Percentiles rank a stretch among this genome's conserved stretches.
Conservation (phyloP, 2,797 vertebrate genomes). For the Spinus pinus region DNA sequence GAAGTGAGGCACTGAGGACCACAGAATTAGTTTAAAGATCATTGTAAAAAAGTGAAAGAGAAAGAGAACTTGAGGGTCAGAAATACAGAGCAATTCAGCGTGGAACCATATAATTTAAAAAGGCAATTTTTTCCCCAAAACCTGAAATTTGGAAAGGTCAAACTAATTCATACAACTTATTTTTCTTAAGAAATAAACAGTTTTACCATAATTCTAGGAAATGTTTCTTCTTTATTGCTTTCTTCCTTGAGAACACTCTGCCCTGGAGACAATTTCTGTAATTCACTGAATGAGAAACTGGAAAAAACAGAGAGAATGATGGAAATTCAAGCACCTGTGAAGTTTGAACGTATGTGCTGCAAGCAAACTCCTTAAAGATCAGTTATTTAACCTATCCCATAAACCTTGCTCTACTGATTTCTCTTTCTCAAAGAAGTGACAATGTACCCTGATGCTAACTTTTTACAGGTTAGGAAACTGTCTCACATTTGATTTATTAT, state of each 20-base stretch:
- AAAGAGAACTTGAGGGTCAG: not conserved
- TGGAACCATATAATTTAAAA: not conserved
- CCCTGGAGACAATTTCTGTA: slow-evolving; percentile 21
- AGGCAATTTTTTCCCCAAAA: not conserved
- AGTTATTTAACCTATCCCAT: not conserved
- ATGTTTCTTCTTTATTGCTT: not conserved
- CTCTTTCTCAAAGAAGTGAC: not conserved
- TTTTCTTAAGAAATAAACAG: slow-evolving; percentile 37
- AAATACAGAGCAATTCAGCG: not conserved
- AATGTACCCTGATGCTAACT: not conserved
- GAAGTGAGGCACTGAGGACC: not conserved
- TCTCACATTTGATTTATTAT: not conserved
- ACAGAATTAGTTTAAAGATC: not conserved
- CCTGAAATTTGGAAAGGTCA: slow-evolving; percentile 31
- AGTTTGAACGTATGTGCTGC: not conserved
- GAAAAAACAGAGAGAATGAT: not conserved
- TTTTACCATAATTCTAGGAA: not conserved
- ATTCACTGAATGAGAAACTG: not conserved
- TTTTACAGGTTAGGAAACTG: not conserved
- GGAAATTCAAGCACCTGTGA: not conserved
- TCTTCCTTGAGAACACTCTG: not conserved
- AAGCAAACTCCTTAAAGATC: not conserved
- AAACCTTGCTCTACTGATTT: not conserved
- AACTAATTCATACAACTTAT: slow-evolving; percentile 8
- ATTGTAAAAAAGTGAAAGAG: not conserved